Percentiles rank a stretch among this genome's conserved stretches.
Evolutionary conservation across 2,797 vertebrate species (phyloP).

Genomic region (Kryptolebias ocellatus): DNA sequence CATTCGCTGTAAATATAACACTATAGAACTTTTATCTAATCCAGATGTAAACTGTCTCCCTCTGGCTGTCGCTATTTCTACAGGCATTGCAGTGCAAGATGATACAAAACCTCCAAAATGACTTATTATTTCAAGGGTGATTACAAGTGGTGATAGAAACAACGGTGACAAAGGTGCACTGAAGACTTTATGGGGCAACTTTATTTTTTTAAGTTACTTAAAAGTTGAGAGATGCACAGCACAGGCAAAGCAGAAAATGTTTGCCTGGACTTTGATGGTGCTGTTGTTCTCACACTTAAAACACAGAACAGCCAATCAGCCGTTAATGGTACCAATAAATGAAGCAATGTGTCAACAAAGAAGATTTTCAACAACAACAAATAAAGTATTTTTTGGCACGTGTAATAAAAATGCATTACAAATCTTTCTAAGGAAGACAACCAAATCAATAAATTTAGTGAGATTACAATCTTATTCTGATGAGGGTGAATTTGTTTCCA

Average conservation of each 20-base stretch:
- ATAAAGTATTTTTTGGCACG: too few relatives aligned
- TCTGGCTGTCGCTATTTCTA: conserved; percentile 6
- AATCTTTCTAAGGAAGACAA: neutral
- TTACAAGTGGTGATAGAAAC: neutral
- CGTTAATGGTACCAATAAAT: conserved; percentile 2
- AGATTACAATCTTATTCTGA: too few relatives aligned
- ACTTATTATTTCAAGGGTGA: too few relatives aligned
- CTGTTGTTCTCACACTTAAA: neutral
- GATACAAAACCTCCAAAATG: neutral
- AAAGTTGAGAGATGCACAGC: neutral
- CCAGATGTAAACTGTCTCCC: conserved; percentile 46
- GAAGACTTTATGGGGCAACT: neutral
- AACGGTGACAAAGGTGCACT: neutral
- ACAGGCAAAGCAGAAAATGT: neutral
- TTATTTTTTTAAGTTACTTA: neutral
- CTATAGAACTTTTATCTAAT: conserved; percentile 18
- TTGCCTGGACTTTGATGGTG: neutral
- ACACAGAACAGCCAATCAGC: neutral
- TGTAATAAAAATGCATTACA: neutral
- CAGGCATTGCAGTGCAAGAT: conserved; percentile 1
- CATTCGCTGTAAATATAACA: conserved; percentile 39
- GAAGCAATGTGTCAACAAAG: neutral
- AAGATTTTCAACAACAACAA: neutral
- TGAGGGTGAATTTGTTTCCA: too few relatives aligned
- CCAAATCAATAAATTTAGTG: too few relatives aligned